These are phyloP conservation scores for Nysson spinosus DNA, from an alignment of 2,888 invertebrate species.

Conservation along the genomic window DNA sequence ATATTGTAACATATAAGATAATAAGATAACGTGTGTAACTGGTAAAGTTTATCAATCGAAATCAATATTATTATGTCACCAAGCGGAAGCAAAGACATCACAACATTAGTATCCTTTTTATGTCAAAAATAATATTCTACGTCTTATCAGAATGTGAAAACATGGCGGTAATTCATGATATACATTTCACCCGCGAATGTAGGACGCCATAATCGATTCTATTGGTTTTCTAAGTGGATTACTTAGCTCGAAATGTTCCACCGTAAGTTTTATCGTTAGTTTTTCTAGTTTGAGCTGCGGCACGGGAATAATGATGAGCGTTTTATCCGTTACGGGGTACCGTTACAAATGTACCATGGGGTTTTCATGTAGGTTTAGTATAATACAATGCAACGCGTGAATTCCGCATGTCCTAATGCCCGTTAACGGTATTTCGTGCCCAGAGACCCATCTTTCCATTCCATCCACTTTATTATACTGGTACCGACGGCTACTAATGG, in stretches of 20 bases:
- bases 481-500: not conserved
- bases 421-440: conserved; percentile 57
- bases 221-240: no score
- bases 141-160: no score
- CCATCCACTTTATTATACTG: conserved; percentile 26
- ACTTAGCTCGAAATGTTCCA: not conserved
- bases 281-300: conserved; percentile 23
- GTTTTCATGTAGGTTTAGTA: conserved; percentile 35
- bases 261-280: conserved; percentile 17
- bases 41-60: no score
- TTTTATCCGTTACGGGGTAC: conserved; percentile 50
- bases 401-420: conserved; percentile 51
- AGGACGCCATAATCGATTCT: no score
- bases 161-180: no score
- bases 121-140: no score
- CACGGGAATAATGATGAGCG: conserved; percentile 20
- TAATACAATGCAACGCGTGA: conserved; percentile 52
- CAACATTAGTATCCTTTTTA: no score
- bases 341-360: conserved; percentile 50
- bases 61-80: no score
- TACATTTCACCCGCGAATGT: no score
- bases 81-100: no score
- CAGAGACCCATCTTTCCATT: conserved; percentile 48
- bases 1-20: no score
- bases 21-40: no score